Evolutionary conservation across 2,797 vertebrate species (phyloP).

Genomic region (Amniataba percoides): DNA sequence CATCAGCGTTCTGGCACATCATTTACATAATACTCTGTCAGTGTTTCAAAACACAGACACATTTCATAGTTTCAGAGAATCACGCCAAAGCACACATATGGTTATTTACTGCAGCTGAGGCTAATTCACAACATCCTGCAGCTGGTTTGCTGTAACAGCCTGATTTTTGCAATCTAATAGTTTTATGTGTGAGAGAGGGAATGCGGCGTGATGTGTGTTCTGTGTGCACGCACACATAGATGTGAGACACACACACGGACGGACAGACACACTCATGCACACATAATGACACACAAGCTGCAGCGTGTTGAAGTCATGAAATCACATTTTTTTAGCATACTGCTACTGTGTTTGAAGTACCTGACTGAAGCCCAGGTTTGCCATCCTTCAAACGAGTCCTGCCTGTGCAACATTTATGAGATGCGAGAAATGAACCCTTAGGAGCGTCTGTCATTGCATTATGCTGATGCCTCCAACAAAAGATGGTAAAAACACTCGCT

Average conservation of each 20-base stretch:
- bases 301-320: conserved; percentile 13
- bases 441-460: conserved; percentile 63
- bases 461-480: conserved; percentile 71
- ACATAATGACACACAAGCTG: neutral
- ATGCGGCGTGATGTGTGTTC: neutral
- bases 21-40: conserved; percentile 21
- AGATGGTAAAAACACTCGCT: conserved; percentile 54
- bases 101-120: conserved; percentile 24
- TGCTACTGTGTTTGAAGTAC: conserved; percentile 32
- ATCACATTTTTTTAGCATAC: conserved; percentile 35
- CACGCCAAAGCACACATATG: conserved; percentile 1
- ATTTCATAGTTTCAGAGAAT: conserved; percentile 20
- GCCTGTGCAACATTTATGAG: conserved; percentile 49
- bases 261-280: neutral
- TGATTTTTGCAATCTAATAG: conserved; percentile 14
- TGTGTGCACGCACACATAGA: neutral
- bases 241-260: neutral
- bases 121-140: conserved; percentile 6
- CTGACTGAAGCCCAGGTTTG: conserved; percentile 14
- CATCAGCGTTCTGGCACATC: neutral
- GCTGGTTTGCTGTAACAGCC: conserved; percentile 4
- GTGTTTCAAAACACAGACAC: conserved; percentile 25
- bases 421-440: conserved; percentile 39
- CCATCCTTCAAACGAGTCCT: conserved; percentile 32
- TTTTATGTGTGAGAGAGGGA: neutral